A percentile compares a stretch with the other conserved stretches of the same genome.
Conservation (phyloP, 2,113 vertebrate genomes). For the Chaetura pelagica region DNA sequence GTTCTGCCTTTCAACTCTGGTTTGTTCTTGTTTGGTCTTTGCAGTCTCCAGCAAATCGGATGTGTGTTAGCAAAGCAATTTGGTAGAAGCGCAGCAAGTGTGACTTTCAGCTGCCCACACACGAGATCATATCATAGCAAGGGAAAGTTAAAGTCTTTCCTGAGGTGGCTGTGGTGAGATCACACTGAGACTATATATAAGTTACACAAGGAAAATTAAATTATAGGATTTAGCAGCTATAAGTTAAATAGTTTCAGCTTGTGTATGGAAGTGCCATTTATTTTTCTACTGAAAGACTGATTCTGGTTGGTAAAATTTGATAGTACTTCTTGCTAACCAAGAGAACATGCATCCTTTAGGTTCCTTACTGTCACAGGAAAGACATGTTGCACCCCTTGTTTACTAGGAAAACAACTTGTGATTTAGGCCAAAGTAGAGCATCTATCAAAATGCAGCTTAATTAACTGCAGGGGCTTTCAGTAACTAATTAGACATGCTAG, state of each 20-base stretch:
- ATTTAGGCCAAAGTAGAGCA: neutral
- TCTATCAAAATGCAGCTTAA: neutral
- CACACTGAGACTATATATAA: neutral
- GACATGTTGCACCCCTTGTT: neutral
- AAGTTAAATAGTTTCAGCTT: neutral
- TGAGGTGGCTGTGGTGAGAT: neutral
- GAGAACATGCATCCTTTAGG: neutral
- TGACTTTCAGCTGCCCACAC: constrained; percentile 16
- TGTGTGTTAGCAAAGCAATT: neutral
- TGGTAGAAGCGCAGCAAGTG: neutral
- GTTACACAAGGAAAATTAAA: neutral
- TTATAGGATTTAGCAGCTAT: neutral
- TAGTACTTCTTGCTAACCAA: neutral
- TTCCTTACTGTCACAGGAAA: neutral
- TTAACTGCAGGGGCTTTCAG: neutral
- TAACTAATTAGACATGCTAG: neutral
- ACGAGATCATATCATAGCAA: neutral
- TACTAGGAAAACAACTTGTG: neutral
- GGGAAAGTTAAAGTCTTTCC: neutral
- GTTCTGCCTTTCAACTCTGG: neutral
- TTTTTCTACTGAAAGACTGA: neutral
- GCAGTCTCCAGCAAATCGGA: neutral
- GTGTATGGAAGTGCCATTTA: neutral
- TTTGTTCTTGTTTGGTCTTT: constrained; percentile 2
- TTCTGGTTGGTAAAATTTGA: neutral